Evolutionary conservation across 2,888 invertebrate species (phyloP).

Genomic region (Abrostola triplasia): DNA sequence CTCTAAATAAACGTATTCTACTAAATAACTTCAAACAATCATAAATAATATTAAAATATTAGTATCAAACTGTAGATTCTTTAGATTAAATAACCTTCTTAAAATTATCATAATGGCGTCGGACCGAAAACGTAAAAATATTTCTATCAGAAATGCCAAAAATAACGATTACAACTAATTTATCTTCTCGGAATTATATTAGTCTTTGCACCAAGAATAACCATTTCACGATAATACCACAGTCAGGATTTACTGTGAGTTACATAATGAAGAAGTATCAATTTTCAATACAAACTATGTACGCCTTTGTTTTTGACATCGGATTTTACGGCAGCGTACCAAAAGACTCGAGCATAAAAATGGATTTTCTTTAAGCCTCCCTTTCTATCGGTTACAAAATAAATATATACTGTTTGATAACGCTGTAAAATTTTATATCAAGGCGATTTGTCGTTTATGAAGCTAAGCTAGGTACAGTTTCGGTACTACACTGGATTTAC

Average conservation of each 20-base stretch:
- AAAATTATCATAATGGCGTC: too few relatives aligned
- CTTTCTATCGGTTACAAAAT: slow-evolving; percentile 28
- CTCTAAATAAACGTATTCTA: too few relatives aligned
- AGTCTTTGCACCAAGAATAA: slow-evolving; percentile 9
- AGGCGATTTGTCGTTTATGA: slow-evolving; percentile 16
- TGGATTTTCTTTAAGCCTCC: slow-evolving; percentile 42
- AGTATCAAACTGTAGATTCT: too few relatives aligned
- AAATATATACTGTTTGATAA: slow-evolving; percentile 34
- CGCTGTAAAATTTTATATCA: slow-evolving; percentile 32
- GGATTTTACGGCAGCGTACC: slow-evolving; percentile 31
- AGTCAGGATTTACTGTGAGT: slow-evolving; percentile 15
- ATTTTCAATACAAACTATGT: slow-evolving; percentile 35
- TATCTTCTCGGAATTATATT: not conserved
- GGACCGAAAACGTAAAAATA: too few relatives aligned
- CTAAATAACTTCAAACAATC: too few relatives aligned
- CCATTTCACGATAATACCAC: slow-evolving; percentile 30
- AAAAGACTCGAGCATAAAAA: slow-evolving; percentile 41
- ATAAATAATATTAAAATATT: too few relatives aligned
- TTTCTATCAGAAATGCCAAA: not conserved
- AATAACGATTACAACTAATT: not conserved
- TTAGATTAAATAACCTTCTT: too few relatives aligned
- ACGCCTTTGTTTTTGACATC: slow-evolving; percentile 42
- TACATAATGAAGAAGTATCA: slow-evolving; percentile 36
- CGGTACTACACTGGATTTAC: not conserved
- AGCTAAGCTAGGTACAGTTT: not conserved